A percentile compares a stretch with the other conserved stretches of the same genome.
Evolutionary conservation across 2,113 vertebrate species (phyloP).

Genomic region (Heterotis niloticus): DNA sequence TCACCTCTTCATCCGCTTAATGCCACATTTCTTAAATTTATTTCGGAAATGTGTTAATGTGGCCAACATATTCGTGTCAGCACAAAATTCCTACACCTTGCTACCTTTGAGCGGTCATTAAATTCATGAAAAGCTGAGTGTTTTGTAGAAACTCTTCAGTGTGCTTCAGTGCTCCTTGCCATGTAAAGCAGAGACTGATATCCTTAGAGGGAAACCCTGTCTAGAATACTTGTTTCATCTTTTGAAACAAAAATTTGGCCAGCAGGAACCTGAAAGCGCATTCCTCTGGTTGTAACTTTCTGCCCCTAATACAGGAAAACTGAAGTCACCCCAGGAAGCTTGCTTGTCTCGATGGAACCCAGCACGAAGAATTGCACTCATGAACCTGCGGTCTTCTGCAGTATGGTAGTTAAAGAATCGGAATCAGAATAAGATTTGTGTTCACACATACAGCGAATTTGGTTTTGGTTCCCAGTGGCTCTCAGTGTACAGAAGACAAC

Average conservation of each 20-base stretch:
- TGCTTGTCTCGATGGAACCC: background rate
- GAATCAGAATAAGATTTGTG: too few species aligned
- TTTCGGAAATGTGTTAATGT: slow-evolving; percentile 1
- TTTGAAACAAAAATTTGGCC: background rate
- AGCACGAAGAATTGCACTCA: background rate
- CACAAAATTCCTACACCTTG: background rate
- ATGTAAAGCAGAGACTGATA: background rate
- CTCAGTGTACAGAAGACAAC: too few species aligned
- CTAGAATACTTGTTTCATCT: slow-evolving; percentile 11
- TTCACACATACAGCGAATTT: too few species aligned
- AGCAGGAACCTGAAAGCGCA: background rate
- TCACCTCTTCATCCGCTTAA: slow-evolving; percentile 5
- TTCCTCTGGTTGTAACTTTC: background rate
- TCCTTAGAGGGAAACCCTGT: background rate
- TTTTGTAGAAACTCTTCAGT: background rate
- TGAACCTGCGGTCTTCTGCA: background rate
- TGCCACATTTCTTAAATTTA: background rate
- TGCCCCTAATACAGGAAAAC: background rate
- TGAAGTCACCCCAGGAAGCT: background rate
- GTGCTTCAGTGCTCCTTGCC: background rate
- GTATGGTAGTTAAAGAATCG: too few species aligned
- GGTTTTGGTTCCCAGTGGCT: too few species aligned
- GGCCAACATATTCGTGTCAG: slow-evolving; percentile 7
- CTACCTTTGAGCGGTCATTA: background rate
- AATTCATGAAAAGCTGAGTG: background rate